Percentiles rank a stretch among this genome's conserved stretches.
Conservation (phyloP, 2,888 invertebrate genomes). For the Harmothoe impar region DNA sequence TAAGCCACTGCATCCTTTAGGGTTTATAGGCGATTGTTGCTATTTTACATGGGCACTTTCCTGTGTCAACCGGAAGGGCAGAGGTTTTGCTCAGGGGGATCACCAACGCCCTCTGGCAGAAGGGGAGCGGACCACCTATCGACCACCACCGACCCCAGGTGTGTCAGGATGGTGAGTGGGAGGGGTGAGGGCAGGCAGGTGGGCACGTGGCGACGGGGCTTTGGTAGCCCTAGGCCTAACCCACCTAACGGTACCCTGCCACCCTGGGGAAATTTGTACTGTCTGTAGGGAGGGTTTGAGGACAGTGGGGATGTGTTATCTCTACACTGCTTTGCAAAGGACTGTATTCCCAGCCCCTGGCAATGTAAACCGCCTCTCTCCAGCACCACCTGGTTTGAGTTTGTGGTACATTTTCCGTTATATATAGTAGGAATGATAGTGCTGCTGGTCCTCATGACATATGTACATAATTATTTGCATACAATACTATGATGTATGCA, state of each 20-base stretch:
- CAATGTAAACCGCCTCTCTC: background rate
- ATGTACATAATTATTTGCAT: too few relatives aligned
- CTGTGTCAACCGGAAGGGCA: too few relatives aligned
- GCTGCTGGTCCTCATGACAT: too few relatives aligned
- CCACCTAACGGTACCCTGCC: constrained; percentile 9
- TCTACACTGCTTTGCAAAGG: background rate
- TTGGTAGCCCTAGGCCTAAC: background rate
- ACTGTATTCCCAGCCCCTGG: background rate
- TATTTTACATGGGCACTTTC: too few relatives aligned
- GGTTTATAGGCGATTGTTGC: too few relatives aligned
- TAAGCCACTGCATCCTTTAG: too few relatives aligned
- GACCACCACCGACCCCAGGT: background rate
- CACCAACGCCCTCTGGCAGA: too few relatives aligned
- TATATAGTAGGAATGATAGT: too few relatives aligned
- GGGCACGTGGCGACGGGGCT: background rate
- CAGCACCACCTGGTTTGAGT: background rate
- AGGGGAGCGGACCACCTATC: background rate
- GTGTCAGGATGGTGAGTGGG: background rate
- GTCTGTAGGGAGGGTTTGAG: background rate
- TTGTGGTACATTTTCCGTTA: background rate
- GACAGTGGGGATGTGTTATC: background rate
- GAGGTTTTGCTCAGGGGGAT: too few relatives aligned
- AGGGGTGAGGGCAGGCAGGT: background rate
- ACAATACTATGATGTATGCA: too few relatives aligned
- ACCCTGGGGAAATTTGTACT: background rate